Base-by-base conservation (phyloP, 2,888 invertebrate genomes). In the Tetragonula carbonaria region DNA sequence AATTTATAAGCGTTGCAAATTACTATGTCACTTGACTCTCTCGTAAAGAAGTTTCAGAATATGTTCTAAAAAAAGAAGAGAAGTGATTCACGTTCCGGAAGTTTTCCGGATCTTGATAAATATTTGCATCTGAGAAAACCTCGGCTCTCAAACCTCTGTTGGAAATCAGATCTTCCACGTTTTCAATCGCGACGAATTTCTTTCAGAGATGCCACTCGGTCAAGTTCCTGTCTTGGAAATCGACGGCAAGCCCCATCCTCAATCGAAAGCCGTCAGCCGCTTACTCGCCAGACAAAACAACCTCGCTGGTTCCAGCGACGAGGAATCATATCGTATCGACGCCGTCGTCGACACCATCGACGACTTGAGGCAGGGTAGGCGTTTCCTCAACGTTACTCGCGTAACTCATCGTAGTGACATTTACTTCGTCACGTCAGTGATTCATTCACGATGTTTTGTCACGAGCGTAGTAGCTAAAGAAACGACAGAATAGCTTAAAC, bases 201-300 rank as follows among this genome's bases (percentile, higher is more conserved):
- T 65, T 55, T 13, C 79, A 95, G 95, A 91, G n/a, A 94, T 94
- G 91, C 95, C 95, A 45, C 94, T 95, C 92, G 94, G 95, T 6
- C 95, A 95, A 80, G 85, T 95, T 76, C 95, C 95, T 0, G 93
- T 95, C 0, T 85, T 95, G 80, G 95, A 95, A 81, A 93, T 95
- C 38, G 95, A 95, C 78, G 95, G 95, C 13, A 95, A 95, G 86
- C 88, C 92, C 2, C 93, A 95, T 59, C 92, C 94, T 84, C 95
- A 95, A 84, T 95, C 95, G 4, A 93, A 94, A 80, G 95, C 96
- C 53, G 96, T 96, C 72, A 95, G 95, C 57, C 95, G 96, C 74
- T 96, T 95, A 88, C 89, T 96, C 2, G 96, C 95, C 3, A 94
- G 94, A 78, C 95, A 95, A 88, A 94, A 94, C 51, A 94, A 95